Evolutionary conservation across 2,888 invertebrate species (phyloP), one percentile per base, ranked within the genome.

Genomic region (Leptopilina drosophilae): DNA sequence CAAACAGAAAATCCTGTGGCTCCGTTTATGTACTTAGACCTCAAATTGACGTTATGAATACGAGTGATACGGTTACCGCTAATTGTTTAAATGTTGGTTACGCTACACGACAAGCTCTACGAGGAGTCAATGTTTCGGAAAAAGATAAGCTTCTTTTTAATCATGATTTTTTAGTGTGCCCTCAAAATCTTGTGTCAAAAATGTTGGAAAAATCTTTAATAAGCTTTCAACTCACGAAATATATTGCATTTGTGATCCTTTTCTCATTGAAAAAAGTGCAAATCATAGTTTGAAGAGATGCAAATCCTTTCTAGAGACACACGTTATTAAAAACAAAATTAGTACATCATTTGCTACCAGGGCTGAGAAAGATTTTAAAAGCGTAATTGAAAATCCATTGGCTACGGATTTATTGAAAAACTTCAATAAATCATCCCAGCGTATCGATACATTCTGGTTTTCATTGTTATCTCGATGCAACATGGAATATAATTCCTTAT

Each of bases 11-110:
- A 56, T n/a, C 83, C 82, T 4, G 40, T 76, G 12, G 78, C 78
- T 7, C 81, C 83, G 49, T 81, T 83, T 73, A 53, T 84, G 6
- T 79, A 83, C 69, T 53, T 75, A 64, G 59, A 69, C 15, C 53
- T 80, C 4, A 64, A 20, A 14, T 77, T 46, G 69, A 77, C 40
- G 62, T 66, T 11, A 77, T 62, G 12, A 59, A 79, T 42, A 76
- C 67, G 20, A 40, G 67, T 9, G 76, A 73, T 73, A 56, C 64
- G 20, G 14, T 77, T 7, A 40, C 69, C 5, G 8, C 15, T 7
- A 73, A 69, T 7, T 20, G 69, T 42, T 59, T 80, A 3, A 59
- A 80, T 65, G 53, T 77, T 59, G 77, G 80, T 33, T 80, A 46
- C 65, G 56, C 15, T 46, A 80, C 80, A 8, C 14, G n/a, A 9